Evolutionary conservation across 2,888 invertebrate genomes (phyloP), one percentile per base, ranked within the genome.

Genomic region (Isoperla grammatica): DNA sequence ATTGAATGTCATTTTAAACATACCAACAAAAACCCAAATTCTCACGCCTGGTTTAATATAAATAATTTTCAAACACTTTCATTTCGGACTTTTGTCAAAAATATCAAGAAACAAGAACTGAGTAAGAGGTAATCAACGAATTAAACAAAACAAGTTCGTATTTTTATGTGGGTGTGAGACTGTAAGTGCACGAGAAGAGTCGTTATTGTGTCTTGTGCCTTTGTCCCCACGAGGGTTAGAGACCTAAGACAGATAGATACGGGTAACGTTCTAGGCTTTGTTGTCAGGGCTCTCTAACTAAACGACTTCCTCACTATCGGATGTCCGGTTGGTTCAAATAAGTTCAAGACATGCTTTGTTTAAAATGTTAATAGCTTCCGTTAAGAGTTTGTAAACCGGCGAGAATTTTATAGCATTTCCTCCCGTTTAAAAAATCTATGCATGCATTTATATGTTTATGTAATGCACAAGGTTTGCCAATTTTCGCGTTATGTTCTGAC

Each of bases 291-390:
- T 11, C 46, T 22, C 20, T 50, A 20, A 5, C 49, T 50, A 50
- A 50, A 23, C 29, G 22, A 29, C 29, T 17, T 29, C 13, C n/a
- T n/a, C 35, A 29, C 12, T 2, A 23, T 50, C 49, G 49, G 49
- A 50, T 22, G 49, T 50, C 49, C 49, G 49, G 29, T 50, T 50
- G 35, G 29, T 35, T 50, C 49, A 35, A 50, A 50, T 50, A 50
- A 35, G 46, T 22, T 46, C 19, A 46, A 46, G 46, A 46, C 46
- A 46, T 46, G 46, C 22, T 22, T 46, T 50, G 49, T 23, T 50
- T 29, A 29, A 20, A 49, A n/a, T 22, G 49, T 49, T 50, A 29
- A 50, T n/a, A 29, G 29, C 35, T 50, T 50, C 49, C 49, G 49
- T 50, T 29, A 2, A 50, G 23, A 6, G 23, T 50, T 29, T 23